A percentile compares a stretch with the other conserved stretches of the same genome.
Conservation (phyloP, 2,113 vertebrate genomes). For the Formicarius rufipectus region DNA sequence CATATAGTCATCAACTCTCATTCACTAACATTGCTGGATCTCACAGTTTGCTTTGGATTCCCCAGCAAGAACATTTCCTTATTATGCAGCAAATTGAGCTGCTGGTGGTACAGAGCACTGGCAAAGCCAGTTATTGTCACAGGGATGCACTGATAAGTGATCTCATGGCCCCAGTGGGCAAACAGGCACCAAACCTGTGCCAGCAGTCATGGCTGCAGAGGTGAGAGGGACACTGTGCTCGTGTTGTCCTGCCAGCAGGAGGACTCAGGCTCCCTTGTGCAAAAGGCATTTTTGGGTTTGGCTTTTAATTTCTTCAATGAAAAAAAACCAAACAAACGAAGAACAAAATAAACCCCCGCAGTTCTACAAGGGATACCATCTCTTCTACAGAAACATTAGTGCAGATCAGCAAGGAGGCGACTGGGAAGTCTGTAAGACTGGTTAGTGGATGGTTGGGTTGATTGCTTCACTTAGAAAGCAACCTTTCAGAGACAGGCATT, state of each 20-base stretch:
- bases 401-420: not conserved
- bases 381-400: not conserved
- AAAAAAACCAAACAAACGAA: no score
- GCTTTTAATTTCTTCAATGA: not conserved
- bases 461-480: not conserved
- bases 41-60: not conserved
- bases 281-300: not conserved
- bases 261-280: not conserved
- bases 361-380: not conserved
- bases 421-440: not conserved
- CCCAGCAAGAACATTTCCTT: constrained; percentile 10
- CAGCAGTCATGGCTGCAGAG: not conserved
- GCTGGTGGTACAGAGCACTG: not conserved
- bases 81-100: not conserved
- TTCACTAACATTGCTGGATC: not conserved
- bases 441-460: not conserved
- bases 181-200: not conserved
- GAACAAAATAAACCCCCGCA: not conserved
- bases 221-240: not conserved
- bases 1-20: constrained; percentile 43
- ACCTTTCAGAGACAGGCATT: not conserved
- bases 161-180: not conserved
- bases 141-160: not conserved
- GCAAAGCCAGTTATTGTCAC: not conserved
- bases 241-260: not conserved